Conservation (phyloP, 1,140 invertebrate species). For the Chelonus insularis region DNA sequence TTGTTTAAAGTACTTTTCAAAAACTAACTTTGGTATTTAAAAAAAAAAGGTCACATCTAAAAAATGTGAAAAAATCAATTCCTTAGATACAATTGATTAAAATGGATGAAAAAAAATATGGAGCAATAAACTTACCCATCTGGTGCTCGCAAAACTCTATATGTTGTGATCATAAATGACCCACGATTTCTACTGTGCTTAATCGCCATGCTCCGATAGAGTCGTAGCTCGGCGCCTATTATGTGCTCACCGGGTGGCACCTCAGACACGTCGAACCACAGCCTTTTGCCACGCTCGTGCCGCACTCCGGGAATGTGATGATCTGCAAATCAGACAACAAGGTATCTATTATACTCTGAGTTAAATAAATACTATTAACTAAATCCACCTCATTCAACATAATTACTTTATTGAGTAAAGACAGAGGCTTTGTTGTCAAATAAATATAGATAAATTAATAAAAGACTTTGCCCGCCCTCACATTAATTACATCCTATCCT, state of each 20-base stretch:
- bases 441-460: too few species aligned
- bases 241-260: constrained; percentile 77
- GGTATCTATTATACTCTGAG: not conserved
- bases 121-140: constrained; percentile 49
- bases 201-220: constrained; percentile 69
- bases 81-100: too few species aligned
- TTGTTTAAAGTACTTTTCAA: too few species aligned
- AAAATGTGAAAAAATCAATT: too few species aligned
- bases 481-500: too few species aligned
- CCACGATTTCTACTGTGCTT: constrained; percentile 44
- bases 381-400: too few species aligned
- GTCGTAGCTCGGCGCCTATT: constrained; percentile 80
- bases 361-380: not conserved
- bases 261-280: constrained; percentile 91
- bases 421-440: too few species aligned
- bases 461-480: too few species aligned
- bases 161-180: constrained; percentile 52
- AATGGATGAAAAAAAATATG: too few species aligned
- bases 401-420: too few species aligned
- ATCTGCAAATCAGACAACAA: constrained; percentile 52
- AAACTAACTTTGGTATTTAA: too few species aligned
- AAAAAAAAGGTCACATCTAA: too few species aligned
- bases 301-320: constrained; percentile 72
- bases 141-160: constrained; percentile 46
- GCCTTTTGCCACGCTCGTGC: constrained; percentile 80